phyloP scores from a whole-genome alignment of 1,140 invertebrate genomes.

The Pogonomyrmex californicus region DNA sequence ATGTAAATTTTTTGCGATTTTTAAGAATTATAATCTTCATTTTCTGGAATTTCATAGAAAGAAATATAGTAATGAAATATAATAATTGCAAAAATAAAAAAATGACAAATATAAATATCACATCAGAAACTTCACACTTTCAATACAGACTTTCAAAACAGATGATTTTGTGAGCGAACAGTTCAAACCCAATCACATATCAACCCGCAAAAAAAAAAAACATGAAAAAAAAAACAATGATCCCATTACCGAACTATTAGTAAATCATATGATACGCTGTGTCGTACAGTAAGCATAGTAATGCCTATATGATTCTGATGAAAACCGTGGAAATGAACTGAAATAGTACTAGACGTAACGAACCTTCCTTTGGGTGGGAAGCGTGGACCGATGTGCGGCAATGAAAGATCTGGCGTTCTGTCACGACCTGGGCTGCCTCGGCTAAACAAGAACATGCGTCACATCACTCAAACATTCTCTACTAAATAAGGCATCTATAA shows the following conservation, averaged over 20 bases:
- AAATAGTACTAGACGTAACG: slow-evolving; percentile 76
- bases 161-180: background rate
- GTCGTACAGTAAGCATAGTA: background rate
- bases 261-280: slow-evolving; percentile 21
- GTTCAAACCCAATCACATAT: slow-evolving; percentile 44
- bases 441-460: slow-evolving; percentile 90
- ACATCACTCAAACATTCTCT: slow-evolving; percentile 86
- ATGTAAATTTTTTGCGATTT: too few relatives aligned
- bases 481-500: slow-evolving; percentile 56
- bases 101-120: slow-evolving; percentile 21
- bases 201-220: slow-evolving; percentile 16
- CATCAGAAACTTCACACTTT: slow-evolving; percentile 37
- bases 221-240: slow-evolving; percentile 36
- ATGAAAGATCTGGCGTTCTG: slow-evolving; percentile 91
- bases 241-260: slow-evolving; percentile 41
- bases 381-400: slow-evolving; percentile 95
- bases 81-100: background rate
- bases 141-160: slow-evolving; percentile 9
- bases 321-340: slow-evolving; percentile 33
- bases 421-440: slow-evolving; percentile 94
- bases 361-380: slow-evolving; percentile 94
- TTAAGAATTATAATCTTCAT: too few relatives aligned
- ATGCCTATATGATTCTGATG: slow-evolving; percentile 25
- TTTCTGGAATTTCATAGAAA: background rate
- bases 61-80: background rate